Base-by-base conservation (phyloP, 2,797 vertebrate genomes). In the Loris lydekkerianus region DNA sequence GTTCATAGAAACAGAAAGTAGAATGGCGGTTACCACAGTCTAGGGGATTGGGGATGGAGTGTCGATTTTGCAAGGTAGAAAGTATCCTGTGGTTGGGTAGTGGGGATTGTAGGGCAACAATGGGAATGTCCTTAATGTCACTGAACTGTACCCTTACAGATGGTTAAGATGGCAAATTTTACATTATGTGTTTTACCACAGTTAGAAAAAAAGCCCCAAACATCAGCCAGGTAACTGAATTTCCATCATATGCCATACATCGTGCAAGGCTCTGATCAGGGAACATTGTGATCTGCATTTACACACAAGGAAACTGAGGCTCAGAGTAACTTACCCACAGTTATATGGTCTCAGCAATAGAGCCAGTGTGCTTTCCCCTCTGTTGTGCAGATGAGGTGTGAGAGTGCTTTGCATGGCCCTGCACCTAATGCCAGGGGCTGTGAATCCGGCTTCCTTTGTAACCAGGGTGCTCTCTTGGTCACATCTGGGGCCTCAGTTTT, bases 351-450 rank as follows among this genome's bases (percentile, higher is more conserved):
- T 17, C 8, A 31, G 43, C 3, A 5, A 27, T 61, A n/a, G 18
- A 69, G 73, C 17, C 5, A 3, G 73, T 10, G 17, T 2, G 0
- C 46, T 1, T 4, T 17, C 15, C 49, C 31, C 10, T 18, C 25
- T 53, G 20, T 7, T 6, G 0, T 17, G 27, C 1, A 0, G 34
- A 34, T 7, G 1, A 56, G 31, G 8, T 27, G 4, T 15, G 65
- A 23, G 11, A 25, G 5, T 18, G 2, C 21, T 58, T 15, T 18
- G 34, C 5, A 2, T 2, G 0, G 5, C 9, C 25, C 2, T 27
- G 56, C 34, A 61, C 14, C 1, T 60, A 7, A 14, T 9, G 1
- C 34, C 27, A 13, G 76, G 76, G 46, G 18, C 46, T 58, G n/a
- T 15, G 34, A 31, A 23, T 31, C 5, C 75, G 5, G 21, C 87